Conservation (phyloP, 2,888 invertebrate species). For the Plusia festucae region DNA sequence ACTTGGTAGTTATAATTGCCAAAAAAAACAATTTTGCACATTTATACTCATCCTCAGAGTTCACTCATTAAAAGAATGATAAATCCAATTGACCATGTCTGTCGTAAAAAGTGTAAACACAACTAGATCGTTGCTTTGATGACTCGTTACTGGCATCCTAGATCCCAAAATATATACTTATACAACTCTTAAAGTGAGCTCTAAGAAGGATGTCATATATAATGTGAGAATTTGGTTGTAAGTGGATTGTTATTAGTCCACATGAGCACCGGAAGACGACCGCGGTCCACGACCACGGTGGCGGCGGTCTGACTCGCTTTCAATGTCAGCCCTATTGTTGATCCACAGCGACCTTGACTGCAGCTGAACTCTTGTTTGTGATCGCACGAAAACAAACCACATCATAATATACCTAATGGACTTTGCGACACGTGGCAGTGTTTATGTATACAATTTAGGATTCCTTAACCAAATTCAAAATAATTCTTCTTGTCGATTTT, state of each 20-base stretch:
- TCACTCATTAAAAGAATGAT: too few relatives aligned
- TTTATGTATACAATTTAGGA: background rate
- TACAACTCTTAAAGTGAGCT: slow-evolving; percentile 8
- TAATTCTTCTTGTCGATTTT: background rate
- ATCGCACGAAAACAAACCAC: slow-evolving; percentile 34
- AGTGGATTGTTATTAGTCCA: slow-evolving; percentile 56
- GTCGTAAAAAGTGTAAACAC: too few relatives aligned
- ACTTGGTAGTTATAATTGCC: too few relatives aligned
- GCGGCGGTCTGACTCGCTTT: slow-evolving; percentile 28
- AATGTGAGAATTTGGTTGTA: slow-evolving; percentile 54
- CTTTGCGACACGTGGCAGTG: slow-evolving; percentile 24
- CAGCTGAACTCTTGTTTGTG: slow-evolving; percentile 59
- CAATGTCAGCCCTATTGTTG: slow-evolving; percentile 58
- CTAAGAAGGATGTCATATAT: slow-evolving; percentile 64
- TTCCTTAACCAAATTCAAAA: background rate
- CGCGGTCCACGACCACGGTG: slow-evolving; percentile 31
- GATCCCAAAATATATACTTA: background rate
- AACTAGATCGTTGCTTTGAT: too few relatives aligned
- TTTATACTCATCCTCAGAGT: too few relatives aligned
- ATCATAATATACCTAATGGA: slow-evolving; percentile 24
- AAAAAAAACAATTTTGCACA: too few relatives aligned
- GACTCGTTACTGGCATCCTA: background rate
- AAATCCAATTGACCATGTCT: background rate
- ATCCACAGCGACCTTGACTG: slow-evolving; percentile 55
- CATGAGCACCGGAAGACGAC: slow-evolving; percentile 57